These are phyloP conservation scores for Actenoides hombroni DNA, from an alignment of 2,113 vertebrate species.

Conservation along the genomic window DNA sequence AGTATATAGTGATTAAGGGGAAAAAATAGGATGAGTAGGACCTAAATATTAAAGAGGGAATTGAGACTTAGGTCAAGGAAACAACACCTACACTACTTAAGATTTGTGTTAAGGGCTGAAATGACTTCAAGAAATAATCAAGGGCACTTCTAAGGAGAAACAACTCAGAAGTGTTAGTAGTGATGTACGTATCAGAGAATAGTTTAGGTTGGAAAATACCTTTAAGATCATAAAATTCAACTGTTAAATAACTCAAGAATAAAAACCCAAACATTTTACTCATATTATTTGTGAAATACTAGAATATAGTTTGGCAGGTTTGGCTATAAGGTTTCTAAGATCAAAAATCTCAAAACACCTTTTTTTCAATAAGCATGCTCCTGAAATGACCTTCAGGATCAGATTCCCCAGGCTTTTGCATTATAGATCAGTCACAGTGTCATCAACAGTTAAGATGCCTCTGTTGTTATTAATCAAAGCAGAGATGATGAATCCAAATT, in stretches of 20 bases:
- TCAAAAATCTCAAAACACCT: neutral
- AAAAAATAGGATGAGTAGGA: neutral
- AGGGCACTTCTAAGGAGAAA: neutral
- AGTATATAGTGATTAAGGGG: neutral
- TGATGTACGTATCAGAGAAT: neutral
- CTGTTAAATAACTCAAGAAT: neutral
- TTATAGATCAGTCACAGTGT: neutral
- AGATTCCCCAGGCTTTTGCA: neutral
- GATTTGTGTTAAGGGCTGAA: neutral
- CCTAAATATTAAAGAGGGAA: neutral
- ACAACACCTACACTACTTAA: neutral
- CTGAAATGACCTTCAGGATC: neutral
- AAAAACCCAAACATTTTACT: neutral
- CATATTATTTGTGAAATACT: neutral
- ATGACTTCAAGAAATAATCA: neutral
- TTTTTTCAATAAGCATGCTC: neutral
- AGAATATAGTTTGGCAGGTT: neutral
- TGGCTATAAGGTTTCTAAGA: neutral
- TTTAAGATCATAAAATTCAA: neutral
- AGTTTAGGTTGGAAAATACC: neutral
- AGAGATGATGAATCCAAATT: neutral
- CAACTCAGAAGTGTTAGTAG: neutral
- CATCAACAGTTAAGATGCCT: neutral
- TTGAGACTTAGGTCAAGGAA: neutral
- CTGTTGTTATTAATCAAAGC: neutral